These are phyloP conservation scores for Lutjanus erythropterus DNA, from an alignment of 2,113 vertebrate genomes.

Conservation along the genomic window DNA sequence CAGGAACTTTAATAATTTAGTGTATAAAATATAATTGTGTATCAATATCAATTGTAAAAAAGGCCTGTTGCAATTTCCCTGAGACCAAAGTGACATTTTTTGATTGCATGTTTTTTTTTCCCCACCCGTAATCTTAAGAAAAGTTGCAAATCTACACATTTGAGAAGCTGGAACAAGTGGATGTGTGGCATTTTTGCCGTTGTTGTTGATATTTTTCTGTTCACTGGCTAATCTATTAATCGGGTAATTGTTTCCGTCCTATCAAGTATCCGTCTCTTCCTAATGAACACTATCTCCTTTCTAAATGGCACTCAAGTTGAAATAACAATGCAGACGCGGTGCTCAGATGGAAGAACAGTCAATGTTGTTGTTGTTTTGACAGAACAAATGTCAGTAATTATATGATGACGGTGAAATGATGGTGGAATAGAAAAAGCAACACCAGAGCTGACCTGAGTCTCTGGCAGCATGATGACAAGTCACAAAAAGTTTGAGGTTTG, in stretches of 20 bases:
- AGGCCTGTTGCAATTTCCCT: not conserved
- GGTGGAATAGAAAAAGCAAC: constrained; percentile 3
- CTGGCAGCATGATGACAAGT: constrained; percentile 14
- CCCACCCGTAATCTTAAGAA: not conserved
- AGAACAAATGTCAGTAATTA: constrained; percentile 28
- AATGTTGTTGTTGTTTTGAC: constrained; percentile 7
- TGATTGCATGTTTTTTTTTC: no score
- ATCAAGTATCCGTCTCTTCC: not conserved
- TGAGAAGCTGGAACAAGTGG: not conserved
- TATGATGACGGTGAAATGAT: constrained; percentile 15
- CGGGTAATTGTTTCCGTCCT: not conserved
- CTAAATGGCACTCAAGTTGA: not conserved
- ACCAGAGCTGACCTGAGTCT: constrained; percentile 17
- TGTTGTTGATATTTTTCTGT: no score
- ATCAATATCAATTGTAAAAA: not conserved
- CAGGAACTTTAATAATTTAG: no score
- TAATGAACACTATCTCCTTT: not conserved
- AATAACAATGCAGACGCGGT: not conserved
- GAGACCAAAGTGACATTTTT: not conserved
- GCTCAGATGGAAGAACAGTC: not conserved
- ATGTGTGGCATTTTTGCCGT: not conserved
- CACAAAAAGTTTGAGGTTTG: constrained; percentile 38
- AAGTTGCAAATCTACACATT: not conserved
- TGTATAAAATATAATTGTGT: not conserved
- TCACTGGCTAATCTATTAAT: not conserved